Evolutionary conservation across 2,797 vertebrate genomes (phyloP), one percentile per base, ranked within the genome.

Genomic region (Sorex maritimensis): DNA sequence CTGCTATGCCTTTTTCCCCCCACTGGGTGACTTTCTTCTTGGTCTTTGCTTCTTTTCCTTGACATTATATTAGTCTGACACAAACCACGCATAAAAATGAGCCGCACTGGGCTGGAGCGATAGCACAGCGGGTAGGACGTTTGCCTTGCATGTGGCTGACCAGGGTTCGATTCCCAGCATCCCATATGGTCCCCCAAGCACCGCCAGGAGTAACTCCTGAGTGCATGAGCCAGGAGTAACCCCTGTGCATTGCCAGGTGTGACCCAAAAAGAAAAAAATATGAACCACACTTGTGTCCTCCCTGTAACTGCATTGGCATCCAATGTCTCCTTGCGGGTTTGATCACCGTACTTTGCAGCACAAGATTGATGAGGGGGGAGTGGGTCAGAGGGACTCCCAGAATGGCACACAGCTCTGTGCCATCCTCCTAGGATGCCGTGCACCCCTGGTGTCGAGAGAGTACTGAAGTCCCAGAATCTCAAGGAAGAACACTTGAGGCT

Each of bases 281-380:
- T 3, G 23, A 1, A 6, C 17, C 26, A 13, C 15, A n/a, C 23
- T 34, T 8, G 3, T 13, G 28, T 0, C 49, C 49, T 52, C 49
- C 49, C 10, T 0, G 17, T 6, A 52, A 65, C 24, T 6, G 5
- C 2, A 0, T 19, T 13, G 19, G 26, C 10, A 2, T 11, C 4
- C 6, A 6, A 4, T 6, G 13, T n/a, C 3, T 28, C 21, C n/a
- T 14, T 38, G 34, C 0, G 1, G 72, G 7, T 6, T 4, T 34
- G 38, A 10, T 13, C 26, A 7, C 5, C 2, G 1, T 8, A 3
- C 34, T 52, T 52, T 52, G 4, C 49, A 52, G 49, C 0, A 11
- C 49, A 21, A 0, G 30, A n/a, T 3, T 19, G 12, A 21, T 2
- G 24, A 24, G 24, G 15, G 7, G 24, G 15, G 21, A 61, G 21